Evolutionary conservation across 2,113 vertebrate species (phyloP).

Genomic region (Erythrolamprus reginae): DNA sequence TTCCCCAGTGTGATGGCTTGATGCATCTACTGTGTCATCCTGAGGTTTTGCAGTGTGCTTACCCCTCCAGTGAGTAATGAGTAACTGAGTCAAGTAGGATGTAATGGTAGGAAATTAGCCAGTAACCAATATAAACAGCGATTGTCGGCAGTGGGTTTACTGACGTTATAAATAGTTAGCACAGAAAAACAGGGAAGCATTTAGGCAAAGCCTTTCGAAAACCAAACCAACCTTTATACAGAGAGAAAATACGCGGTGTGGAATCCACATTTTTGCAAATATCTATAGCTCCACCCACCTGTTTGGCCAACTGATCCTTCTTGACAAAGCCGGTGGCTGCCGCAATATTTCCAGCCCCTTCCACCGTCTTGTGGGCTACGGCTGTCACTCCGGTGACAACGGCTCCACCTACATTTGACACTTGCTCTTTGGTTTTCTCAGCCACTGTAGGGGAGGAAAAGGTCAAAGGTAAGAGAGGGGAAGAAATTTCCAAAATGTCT

Average conservation of each 20-base stretch:
- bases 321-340: conserved; percentile 89
- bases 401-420: conserved; percentile 84
- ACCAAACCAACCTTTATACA: neutral
- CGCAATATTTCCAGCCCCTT: conserved; percentile 87
- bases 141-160: neutral
- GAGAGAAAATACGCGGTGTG: neutral
- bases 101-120: neutral
- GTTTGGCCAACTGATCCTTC: conserved; percentile 82
- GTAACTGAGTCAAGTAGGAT: neutral
- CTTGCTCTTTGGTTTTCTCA: conserved; percentile 85
- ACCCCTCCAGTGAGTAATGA: neutral
- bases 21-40: neutral
- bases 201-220: neutral
- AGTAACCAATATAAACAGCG: neutral
- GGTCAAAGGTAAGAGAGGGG: neutral
- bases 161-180: too few species aligned
- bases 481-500: neutral
- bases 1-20: too few species aligned
- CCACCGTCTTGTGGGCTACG: conserved; percentile 89
- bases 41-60: too few species aligned
- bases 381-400: conserved; percentile 86
- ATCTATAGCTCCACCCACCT: conserved; percentile 64
- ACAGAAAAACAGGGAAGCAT: neutral
- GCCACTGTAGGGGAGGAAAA: conserved; percentile 68
- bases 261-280: neutral